phyloP scores from a whole-genome alignment of 2,888 invertebrate genomes.

The Andrena hattorfiana region DNA sequence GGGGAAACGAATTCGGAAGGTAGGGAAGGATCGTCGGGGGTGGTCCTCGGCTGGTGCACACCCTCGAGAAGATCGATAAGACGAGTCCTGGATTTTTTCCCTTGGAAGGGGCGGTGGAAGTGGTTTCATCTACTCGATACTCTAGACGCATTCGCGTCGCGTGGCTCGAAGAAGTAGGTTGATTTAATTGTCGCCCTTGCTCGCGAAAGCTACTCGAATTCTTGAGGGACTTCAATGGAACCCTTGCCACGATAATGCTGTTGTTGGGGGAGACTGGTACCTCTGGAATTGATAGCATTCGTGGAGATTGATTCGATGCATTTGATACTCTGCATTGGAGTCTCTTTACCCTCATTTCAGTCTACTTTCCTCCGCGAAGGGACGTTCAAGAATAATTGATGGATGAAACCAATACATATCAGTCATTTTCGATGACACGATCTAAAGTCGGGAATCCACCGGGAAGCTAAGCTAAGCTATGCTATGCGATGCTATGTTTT shows the following conservation, averaged over 20 bases:
- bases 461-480: no score
- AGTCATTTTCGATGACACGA: background rate
- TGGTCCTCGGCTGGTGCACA: conserved; percentile 4
- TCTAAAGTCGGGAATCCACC: no score
- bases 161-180: background rate
- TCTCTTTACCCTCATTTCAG: background rate
- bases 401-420: no score
- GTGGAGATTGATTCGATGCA: conserved; percentile 25
- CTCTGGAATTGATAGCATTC: conserved; percentile 12
- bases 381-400: no score
- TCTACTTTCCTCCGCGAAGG: no score
- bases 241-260: background rate
- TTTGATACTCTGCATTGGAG: background rate
- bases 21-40: conserved; percentile 43
- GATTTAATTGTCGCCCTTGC: conserved; percentile 40
- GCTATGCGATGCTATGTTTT: no score
- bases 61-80: background rate
- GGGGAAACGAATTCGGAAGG: conserved; percentile 51
- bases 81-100: background rate
- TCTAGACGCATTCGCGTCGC: background rate
- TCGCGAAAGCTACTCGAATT: conserved; percentile 13
- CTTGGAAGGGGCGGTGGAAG: background rate
- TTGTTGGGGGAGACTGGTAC: conserved; percentile 15
- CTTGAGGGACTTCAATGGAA: conserved; percentile 8
- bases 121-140: background rate